Base-by-base conservation (phyloP, 2,113 vertebrate species). In the Tragelaphus imberbis region DNA sequence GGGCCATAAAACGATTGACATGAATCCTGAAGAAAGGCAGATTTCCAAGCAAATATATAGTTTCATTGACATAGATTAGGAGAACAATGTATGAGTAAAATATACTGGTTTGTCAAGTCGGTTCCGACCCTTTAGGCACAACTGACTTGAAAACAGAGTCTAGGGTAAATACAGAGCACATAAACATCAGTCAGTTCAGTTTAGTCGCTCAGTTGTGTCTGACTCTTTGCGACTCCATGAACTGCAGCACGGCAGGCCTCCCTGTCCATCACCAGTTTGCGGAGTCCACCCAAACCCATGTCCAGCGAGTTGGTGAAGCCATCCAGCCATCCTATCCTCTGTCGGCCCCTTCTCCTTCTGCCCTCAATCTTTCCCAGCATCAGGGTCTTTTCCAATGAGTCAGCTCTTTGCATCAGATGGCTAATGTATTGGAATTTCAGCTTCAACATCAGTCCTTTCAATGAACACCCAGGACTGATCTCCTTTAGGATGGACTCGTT, bases 191-290 rank as follows among this genome's bases (percentile, higher is more conserved):
- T 68, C 7, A 68, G 63, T 68, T n/a, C 63, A 19, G 33, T 68
- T n/a, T n/a, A 68, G 33, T 68, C 3, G 0, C 16, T 68, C 63
- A n/a, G 63, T n/a, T 0, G 0, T 19, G 33, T 68, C 33, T 1
- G 3, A n/a, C 33, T 68, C 33, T 68, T n/a, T n/a, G 33, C 1
- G 1, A 68, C 7, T 16, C 63, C 16, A 68, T 9, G 33, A n/a
- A 68, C 3, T 0, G 0, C 63, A 65, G 16, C 63, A 65, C 1
- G 0, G 7, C 33, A n/a, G 3, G 15, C 63, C 33, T 65, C 33
- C 16, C 16, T 65, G 33, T n/a, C 30, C 15, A 65, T 19, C 63
- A 68, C 16, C 63, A 19, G 19, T 33, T 68, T 4, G 8, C 2
- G 4, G 63, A n/a, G 63, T 68, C 33, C 33, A 68, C 16, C 63